Percentiles rank a stretch among this genome's conserved stretches.
These are phyloP conservation scores for Anguilla marmorata DNA, from an alignment of 2,797 vertebrate genomes.

Conservation along the genomic window DNA sequence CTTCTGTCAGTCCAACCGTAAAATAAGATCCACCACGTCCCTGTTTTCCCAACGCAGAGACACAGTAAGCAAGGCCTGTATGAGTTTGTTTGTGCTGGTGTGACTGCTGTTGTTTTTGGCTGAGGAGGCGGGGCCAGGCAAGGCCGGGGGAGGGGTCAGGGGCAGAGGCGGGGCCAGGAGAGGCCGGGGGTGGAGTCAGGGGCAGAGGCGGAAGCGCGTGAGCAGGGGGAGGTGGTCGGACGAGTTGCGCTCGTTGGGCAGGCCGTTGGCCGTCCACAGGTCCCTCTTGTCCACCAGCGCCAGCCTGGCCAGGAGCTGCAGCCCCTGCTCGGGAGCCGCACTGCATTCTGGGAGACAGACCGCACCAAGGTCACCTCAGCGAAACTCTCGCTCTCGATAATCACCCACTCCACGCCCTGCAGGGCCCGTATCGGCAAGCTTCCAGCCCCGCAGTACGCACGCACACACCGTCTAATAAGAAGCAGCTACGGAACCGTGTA, in stretches of 20 bases:
- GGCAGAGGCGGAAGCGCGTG: conserved; percentile 80
- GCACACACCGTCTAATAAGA: conserved; percentile 32
- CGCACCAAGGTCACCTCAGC: background rate
- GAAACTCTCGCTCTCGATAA: background rate
- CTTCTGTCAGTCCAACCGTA: background rate
- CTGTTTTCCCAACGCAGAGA: background rate
- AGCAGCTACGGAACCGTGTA: background rate
- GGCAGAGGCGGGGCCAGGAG: background rate
- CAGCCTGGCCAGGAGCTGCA: conserved; percentile 84
- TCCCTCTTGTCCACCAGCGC: conserved; percentile 82
- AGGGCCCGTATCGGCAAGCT: background rate
- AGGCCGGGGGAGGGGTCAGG: background rate
- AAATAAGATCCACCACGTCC: background rate
- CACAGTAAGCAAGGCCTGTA: background rate
- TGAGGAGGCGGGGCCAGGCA: background rate
- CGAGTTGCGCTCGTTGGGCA: conserved; percentile 85
- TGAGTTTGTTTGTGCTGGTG: conserved; percentile 16
- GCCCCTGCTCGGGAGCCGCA: conserved; percentile 63
- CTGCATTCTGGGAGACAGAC: conserved; percentile 59
- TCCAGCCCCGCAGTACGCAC: conserved; percentile 15
- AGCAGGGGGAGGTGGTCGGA: conserved; percentile 93
- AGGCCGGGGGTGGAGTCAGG: conserved; percentile 50
- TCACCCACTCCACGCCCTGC: background rate
- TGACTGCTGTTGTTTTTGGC: background rate
- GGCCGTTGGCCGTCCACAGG: conserved; percentile 78